Evolutionary conservation across 2,113 vertebrate genomes (phyloP), one percentile per base, ranked within the genome.

Genomic region (Aegotheles bennettii): DNA sequence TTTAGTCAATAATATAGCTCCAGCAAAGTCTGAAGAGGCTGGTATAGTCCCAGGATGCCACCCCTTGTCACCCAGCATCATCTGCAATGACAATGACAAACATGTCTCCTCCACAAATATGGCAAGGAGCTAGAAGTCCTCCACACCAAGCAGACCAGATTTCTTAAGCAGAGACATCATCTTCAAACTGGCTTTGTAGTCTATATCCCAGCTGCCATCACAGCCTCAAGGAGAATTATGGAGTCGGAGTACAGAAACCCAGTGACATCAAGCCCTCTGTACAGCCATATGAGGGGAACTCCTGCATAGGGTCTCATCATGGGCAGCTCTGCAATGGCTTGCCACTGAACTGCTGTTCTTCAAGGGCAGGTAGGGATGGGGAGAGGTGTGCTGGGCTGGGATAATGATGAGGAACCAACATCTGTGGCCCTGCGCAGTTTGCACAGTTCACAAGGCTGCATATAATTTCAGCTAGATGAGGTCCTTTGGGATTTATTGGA

Each of bases 281-380:
- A 67, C 7, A 51, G 20, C 40, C 20, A 7, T 31, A 15, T 0
- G 0, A 40, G 16, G 25, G 16, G 85, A 69, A 5, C 11, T 67
- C 17, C 36, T 23, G n/a, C 16, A 29, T 0, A 0, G 61, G 19
- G 8, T 73, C 25, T 82, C 36, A 42, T 56, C 53, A 43, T 38
- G 9, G 29, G 31, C 63, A 88, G 29, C 19, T 79, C 57, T 23
- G 11, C 13, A 79, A 9, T 25, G 19, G 1, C 25, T 60, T 61
- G 36, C 33, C 40, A 71, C 23, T 26, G 63, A 84, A 43, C 31
- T 17, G n/a, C 25, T 65, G 31, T 9, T 75, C 24, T 80, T 19
- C 24, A 24, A 18, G 28, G 19, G 15, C 43, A 80, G 26, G n/a
- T 5, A 71, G 20, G 26, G 3, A 10, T 51, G 16, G 21, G 5